Evolutionary conservation across 2,888 invertebrate species (phyloP).

Genomic region (Protodeltote pygarga): DNA sequence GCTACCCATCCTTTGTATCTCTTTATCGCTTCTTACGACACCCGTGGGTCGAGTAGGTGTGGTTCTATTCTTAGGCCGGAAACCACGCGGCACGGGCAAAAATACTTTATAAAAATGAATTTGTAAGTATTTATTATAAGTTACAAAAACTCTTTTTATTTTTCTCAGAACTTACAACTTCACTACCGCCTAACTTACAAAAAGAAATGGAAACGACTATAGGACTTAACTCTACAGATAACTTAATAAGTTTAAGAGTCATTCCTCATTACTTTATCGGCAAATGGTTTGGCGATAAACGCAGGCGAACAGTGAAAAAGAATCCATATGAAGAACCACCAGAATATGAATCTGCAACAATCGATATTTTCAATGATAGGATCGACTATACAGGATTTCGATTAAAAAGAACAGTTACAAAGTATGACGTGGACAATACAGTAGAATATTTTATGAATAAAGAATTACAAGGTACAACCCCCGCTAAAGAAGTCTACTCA

Average conservation of each 20-base stretch:
- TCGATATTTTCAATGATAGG: not conserved
- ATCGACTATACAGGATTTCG: too few relatives aligned
- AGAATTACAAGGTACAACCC: conserved; percentile 16
- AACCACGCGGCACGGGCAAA: too few relatives aligned
- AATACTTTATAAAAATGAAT: too few relatives aligned
- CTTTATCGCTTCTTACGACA: too few relatives aligned
- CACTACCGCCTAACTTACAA: too few relatives aligned
- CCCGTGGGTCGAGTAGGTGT: too few relatives aligned
- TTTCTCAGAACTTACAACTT: too few relatives aligned
- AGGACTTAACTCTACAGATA: not conserved
- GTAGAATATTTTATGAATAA: conserved; percentile 10
- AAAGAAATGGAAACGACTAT: not conserved
- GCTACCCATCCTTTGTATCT: too few relatives aligned
- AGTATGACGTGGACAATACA: conserved; percentile 1
- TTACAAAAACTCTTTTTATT: too few relatives aligned
- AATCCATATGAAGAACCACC: too few relatives aligned
- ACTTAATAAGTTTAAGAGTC: not conserved
- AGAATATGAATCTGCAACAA: not conserved
- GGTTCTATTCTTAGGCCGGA: too few relatives aligned
- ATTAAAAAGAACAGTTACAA: conserved; percentile 10
- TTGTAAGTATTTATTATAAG: too few relatives aligned
- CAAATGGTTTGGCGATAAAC: conserved; percentile 22
- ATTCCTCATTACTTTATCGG: conserved; percentile 16
- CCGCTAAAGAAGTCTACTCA: conserved; percentile 2
- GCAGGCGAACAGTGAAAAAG: conserved; percentile 3